Conservation (phyloP, 2,113 vertebrate genomes). For the Tenebrosternarchus preto region DNA sequence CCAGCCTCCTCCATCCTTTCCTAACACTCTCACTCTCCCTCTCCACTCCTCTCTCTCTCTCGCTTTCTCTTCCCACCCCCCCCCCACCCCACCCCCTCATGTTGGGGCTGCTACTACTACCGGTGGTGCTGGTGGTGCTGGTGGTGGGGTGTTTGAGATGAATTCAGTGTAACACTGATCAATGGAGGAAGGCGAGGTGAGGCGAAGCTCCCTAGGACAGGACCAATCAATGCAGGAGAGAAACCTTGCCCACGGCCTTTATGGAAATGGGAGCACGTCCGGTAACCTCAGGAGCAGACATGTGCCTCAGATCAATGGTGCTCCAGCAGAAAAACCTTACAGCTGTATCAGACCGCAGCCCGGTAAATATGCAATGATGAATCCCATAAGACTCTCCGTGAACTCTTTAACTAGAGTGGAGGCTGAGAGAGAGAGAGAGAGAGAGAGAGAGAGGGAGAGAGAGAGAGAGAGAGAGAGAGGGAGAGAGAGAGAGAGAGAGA, state of each 20-base stretch:
- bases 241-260: conserved; percentile 99
- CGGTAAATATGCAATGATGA: conserved; percentile 98
- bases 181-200: conserved; percentile 92
- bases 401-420: conserved; percentile 82
- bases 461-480: conserved; percentile 1
- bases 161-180: conserved; percentile 94
- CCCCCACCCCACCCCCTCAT: conserved; percentile 25
- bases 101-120: neutral
- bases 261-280: conserved; percentile 98
- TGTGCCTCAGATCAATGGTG: conserved; percentile 97
- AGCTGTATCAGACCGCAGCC: conserved; percentile 89
- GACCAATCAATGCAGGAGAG: conserved; percentile 98
- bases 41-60: conserved; percentile 43
- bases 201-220: conserved; percentile 91
- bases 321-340: conserved; percentile 88
- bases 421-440: neutral
- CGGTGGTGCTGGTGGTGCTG: conserved; percentile 29
- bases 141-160: conserved; percentile 85
- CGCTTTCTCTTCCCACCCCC: conserved; percentile 36
- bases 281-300: conserved; percentile 92
- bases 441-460: neutral
- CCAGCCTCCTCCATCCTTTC: conserved; percentile 58
- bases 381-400: conserved; percentile 76
- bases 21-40: conserved; percentile 38
- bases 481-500: conserved; percentile 48